These are phyloP conservation scores for Chromobotia macracanthus DNA, from an alignment of 2,797 vertebrate species.

Conservation along the genomic window DNA sequence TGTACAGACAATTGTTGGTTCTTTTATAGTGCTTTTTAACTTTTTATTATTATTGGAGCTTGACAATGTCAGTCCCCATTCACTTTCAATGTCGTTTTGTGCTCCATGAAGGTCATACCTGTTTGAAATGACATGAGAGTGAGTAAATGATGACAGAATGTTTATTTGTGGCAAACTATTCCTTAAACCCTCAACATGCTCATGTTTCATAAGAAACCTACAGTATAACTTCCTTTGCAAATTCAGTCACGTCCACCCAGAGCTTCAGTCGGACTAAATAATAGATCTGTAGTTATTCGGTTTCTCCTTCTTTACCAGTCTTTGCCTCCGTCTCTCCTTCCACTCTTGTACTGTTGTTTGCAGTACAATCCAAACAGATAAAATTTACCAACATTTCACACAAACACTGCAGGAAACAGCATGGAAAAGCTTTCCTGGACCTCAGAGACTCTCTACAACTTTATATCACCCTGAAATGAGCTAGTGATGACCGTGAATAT, in stretches of 20 bases:
- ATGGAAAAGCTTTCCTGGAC: neutral
- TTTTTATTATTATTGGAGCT: neutral
- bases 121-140: neutral
- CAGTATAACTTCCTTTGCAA: conserved; percentile 72
- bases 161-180: conserved; percentile 8
- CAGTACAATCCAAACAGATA: conserved; percentile 34
- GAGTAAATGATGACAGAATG: neutral
- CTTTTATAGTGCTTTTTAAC: too few relatives aligned
- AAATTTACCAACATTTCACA: conserved; percentile 16
- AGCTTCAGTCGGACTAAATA: conserved; percentile 79
- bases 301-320: conserved; percentile 55
- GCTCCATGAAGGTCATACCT: neutral
- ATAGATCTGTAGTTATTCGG: conserved; percentile 75
- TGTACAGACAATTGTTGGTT: neutral
- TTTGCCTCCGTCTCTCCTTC: conserved; percentile 49
- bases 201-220: conserved; percentile 68
- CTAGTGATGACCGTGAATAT: conserved; percentile 25
- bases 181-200: conserved; percentile 65
- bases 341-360: conserved; percentile 32
- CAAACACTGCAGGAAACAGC: conserved; percentile 11
- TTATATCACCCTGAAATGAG: conserved; percentile 10
- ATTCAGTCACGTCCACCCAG: conserved; percentile 79
- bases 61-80: neutral
- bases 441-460: conserved; percentile 17
- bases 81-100: neutral